Conservation (phyloP, 2,113 vertebrate genomes). For the Oriolus oriolus region DNA sequence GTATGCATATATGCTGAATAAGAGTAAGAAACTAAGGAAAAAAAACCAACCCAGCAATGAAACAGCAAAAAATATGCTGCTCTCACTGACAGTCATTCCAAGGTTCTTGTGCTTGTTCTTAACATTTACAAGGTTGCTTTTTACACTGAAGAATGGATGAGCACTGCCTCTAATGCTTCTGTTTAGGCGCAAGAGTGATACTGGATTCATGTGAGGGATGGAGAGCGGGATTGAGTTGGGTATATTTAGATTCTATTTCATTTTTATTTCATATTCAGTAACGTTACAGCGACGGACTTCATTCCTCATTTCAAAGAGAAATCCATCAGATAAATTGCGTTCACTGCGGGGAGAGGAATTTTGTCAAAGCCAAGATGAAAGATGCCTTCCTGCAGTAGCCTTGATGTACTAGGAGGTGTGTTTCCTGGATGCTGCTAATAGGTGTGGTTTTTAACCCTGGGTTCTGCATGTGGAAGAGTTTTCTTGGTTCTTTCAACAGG, state of each 20-base stretch:
- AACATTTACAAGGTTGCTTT: not conserved
- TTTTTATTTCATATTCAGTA: slow-evolving; percentile 27
- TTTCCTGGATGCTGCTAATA: not conserved
- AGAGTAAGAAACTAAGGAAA: not conserved
- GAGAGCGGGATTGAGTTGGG: not conserved
- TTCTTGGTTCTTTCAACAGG: not conserved
- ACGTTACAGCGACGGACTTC: not conserved
- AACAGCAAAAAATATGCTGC: not conserved
- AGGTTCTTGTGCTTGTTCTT: not conserved
- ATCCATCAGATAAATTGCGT: not conserved
- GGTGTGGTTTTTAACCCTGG: not conserved
- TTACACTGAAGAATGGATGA: not conserved
- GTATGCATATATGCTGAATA: not conserved
- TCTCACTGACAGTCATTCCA: not conserved
- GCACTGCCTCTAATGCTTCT: not conserved
- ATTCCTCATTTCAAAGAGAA: slow-evolving; percentile 33
- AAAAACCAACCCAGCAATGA: not conserved
- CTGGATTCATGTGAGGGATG: not conserved
- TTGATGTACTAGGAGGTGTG: not conserved
- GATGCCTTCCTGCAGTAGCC: not conserved
- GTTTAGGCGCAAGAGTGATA: not conserved
- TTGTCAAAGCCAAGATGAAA: slow-evolving; percentile 2
- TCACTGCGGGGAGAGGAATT: not conserved
- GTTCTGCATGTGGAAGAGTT: not conserved
- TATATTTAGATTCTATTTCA: slow-evolving; percentile 5